These are phyloP conservation scores for Actinia equina DNA, from an alignment of 64 coral and sea anemone genomes.

Conservation along the genomic window DNA sequence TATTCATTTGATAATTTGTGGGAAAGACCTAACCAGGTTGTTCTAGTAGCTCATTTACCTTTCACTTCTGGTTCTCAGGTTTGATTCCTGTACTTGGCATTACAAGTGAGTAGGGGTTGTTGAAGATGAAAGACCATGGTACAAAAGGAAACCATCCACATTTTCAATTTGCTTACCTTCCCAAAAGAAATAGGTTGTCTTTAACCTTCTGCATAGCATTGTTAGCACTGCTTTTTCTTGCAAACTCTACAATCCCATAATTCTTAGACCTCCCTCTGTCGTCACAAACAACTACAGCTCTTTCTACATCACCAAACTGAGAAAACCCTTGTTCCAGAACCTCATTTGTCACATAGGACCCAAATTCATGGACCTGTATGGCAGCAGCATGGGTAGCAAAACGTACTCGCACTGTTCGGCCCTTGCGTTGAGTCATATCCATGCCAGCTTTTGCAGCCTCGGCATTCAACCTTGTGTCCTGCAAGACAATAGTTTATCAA, in stretches of 20 bases:
- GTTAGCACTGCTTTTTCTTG: conserved; percentile 75
- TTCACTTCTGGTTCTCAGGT: too few relatives aligned
- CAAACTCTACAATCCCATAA: conserved; percentile 91
- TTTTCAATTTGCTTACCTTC: conserved; percentile 56
- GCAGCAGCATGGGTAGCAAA: conserved; percentile 92
- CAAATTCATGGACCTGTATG: conserved; percentile 81
- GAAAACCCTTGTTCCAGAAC: conserved; percentile 88
- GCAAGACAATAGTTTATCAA: background rate
- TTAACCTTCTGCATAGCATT: conserved; percentile 71
- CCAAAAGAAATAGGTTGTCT: conserved; percentile 88
- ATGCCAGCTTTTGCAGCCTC: conserved; percentile 86
- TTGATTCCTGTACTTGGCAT: too few relatives aligned
- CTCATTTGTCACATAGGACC: conserved; percentile 78
- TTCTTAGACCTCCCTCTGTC: conserved; percentile 88
- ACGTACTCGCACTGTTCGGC: conserved; percentile 68
- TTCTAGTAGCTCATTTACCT: too few relatives aligned
- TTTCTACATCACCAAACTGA: conserved; percentile 96
- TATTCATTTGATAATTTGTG: too few relatives aligned
- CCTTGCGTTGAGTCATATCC: conserved; percentile 62
- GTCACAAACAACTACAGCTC: conserved; percentile 92
- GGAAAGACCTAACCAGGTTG: too few relatives aligned
- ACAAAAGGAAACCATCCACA: background rate
- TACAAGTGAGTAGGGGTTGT: too few relatives aligned
- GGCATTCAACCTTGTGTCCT: conserved; percentile 92
- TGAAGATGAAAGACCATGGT: background rate